These are phyloP conservation scores for Pemphigus obesinymphae DNA, from an alignment of 1,140 invertebrate genomes.

Conservation along the genomic window DNA sequence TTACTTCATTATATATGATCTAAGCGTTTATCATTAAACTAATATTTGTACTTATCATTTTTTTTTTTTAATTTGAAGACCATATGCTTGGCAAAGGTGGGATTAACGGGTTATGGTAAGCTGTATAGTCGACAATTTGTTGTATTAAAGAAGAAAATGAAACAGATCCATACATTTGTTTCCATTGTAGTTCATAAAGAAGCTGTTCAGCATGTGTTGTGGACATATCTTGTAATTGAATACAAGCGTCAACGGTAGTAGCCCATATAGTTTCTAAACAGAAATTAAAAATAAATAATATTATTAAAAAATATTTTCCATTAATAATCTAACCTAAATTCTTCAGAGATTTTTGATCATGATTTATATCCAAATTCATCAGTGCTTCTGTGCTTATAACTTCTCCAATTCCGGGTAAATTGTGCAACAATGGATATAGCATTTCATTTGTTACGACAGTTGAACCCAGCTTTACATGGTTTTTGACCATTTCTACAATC, in stretches of 20 bases:
- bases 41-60: conserved; percentile 25
- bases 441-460: conserved; percentile 48
- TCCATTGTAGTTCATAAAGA: conserved; percentile 48
- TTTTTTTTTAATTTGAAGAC: conserved; percentile 23
- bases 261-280: conserved; percentile 49
- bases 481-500: conserved; percentile 44
- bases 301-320: background rate
- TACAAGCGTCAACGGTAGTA: conserved; percentile 48
- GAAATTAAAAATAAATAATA: background rate
- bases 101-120: conserved; percentile 12
- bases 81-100: conserved; percentile 30
- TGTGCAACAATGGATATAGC: conserved; percentile 45
- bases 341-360: conserved; percentile 48
- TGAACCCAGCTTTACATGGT: conserved; percentile 47
- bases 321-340: conserved; percentile 47
- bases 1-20: too few species aligned
- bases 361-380: conserved; percentile 47
- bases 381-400: conserved; percentile 49
- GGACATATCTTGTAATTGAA: conserved; percentile 47
- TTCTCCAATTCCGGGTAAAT: conserved; percentile 46
- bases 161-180: conserved; percentile 46
- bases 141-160: conserved; percentile 45
- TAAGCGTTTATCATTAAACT: background rate
- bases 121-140: conserved; percentile 45
- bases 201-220: conserved; percentile 44